Evolutionary conservation across 2,888 invertebrate species (phyloP).

Genomic region (Cataglyphis albicans): DNA sequence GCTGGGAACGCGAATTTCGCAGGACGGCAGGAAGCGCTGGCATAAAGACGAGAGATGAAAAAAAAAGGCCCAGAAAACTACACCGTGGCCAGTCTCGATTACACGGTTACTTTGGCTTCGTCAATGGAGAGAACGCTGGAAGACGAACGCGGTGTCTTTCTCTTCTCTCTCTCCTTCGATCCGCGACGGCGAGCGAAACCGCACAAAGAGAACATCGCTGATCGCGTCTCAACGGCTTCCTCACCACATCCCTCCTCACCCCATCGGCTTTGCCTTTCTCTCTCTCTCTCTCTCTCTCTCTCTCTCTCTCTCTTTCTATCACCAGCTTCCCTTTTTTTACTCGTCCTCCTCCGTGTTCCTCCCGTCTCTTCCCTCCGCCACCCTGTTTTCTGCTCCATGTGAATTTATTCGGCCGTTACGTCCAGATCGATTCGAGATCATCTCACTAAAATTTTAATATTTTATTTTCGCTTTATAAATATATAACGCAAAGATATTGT

Average conservation of each 20-base stretch:
- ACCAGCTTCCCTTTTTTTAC: conserved; percentile 6
- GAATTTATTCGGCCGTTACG: conserved; percentile 39
- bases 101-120: conserved; percentile 83
- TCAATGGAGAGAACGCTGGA: conserved; percentile 74
- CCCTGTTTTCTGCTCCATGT: conserved; percentile 15
- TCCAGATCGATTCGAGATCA: background rate
- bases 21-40: conserved; percentile 42
- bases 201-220: conserved; percentile 69
- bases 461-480: background rate
- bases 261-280: conserved; percentile 21
- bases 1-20: conserved; percentile 47
- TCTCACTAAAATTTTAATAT: background rate
- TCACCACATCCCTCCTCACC: conserved; percentile 39
- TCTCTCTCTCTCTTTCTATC: no score
- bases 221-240: conserved; percentile 55
- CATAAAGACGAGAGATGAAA: conserved; percentile 1
- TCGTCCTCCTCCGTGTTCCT: conserved; percentile 24
- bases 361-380: background rate
- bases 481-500: background rate
- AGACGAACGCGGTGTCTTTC: conserved; percentile 8
- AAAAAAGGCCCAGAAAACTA: conserved; percentile 44
- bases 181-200: conserved; percentile 69
- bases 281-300: no score
- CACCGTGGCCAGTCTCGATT: conserved; percentile 74
- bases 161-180: conserved; percentile 33